Conservation (phyloP, 2,888 invertebrate species). For the Epsilonema sp. region DNA sequence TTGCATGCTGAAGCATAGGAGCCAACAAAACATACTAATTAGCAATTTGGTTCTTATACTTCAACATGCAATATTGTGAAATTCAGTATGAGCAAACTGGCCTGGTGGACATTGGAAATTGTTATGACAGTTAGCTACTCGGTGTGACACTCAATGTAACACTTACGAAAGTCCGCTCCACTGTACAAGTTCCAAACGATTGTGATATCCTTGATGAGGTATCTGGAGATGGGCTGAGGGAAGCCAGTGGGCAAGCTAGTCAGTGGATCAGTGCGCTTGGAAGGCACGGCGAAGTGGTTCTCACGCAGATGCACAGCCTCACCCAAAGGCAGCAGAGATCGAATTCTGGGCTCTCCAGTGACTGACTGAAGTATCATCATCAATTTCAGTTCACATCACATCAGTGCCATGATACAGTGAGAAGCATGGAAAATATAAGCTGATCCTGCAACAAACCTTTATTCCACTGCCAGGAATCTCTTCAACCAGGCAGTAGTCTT, state of each 20-base stretch:
- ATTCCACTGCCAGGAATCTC: conserved; percentile 18
- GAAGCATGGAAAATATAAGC: no score
- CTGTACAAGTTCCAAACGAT: conserved; percentile 80
- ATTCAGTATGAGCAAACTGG: no score
- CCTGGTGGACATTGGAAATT: no score
- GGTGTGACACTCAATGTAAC: no score
- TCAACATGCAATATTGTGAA: no score
- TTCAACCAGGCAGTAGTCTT: conserved; percentile 22
- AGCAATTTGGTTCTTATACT: no score
- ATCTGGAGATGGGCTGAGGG: conserved; percentile 53
- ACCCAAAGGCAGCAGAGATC: background rate
- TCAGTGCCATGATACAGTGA: no score
- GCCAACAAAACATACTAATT: no score
- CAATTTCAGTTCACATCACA: background rate
- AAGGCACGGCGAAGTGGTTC: background rate
- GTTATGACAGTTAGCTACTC: no score
- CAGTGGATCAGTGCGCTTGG: background rate
- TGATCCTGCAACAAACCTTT: no score
- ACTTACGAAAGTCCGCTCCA: conserved; percentile 54
- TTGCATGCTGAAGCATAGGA: no score
- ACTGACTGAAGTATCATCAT: background rate
- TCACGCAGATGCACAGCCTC: conserved; percentile 1
- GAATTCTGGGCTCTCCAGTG: background rate
- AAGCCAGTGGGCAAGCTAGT: conserved; percentile 48
- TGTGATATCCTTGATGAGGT: conserved; percentile 70